Base-by-base conservation (phyloP, 2,113 vertebrate species). In the Sciurus niger region DNA sequence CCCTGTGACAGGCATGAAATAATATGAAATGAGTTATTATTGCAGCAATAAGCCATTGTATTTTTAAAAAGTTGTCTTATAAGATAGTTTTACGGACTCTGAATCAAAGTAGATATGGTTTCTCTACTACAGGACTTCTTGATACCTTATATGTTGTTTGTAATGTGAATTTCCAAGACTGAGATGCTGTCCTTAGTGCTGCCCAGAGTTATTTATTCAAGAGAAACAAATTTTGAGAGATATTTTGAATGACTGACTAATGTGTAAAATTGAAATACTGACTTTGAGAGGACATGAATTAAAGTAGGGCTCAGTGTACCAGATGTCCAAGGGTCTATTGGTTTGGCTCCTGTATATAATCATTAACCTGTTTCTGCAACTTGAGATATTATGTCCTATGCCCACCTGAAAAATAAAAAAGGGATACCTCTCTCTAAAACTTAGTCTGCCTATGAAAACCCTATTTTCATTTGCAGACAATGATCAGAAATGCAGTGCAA, bases 241-340 rank as follows among this genome's bases (percentile, higher is more conserved):
- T 46, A 96, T 4, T 8, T 85, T 60, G 12, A 77, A 4, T 87
- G n/a, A 92, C 68, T 70, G n/a, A 77, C 5, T 83, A 40, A 65
- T 58, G 43, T 85, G 30, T 9, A 88, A 32, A 85, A 65, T 63
- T 80, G 14, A 82, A 74, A 76, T 79, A 68, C 8, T 91, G 40
- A 55, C 77, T 96, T 80, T 76, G 55, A 96, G 74, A 60, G 24
- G 40, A 80, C 6, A n/a, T 83, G 86, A 79, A 74, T 51, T 94
- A 88, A 92, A 93, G 70, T 86, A 88, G 67, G n/a, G 37, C 17
- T 91, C 70, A 51, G 53, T 32, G 28, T 60, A n/a, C 30, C 46
- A 77, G 28, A 84, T 65, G 28, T 37, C 25, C 53, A 80, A 72
- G 24, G 22, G 16, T 87, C 55, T 90, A 1, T 84, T 84, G 24